Evolutionary conservation across 2,888 invertebrate species (phyloP).

Genomic region (Amphipoea lucens): DNA sequence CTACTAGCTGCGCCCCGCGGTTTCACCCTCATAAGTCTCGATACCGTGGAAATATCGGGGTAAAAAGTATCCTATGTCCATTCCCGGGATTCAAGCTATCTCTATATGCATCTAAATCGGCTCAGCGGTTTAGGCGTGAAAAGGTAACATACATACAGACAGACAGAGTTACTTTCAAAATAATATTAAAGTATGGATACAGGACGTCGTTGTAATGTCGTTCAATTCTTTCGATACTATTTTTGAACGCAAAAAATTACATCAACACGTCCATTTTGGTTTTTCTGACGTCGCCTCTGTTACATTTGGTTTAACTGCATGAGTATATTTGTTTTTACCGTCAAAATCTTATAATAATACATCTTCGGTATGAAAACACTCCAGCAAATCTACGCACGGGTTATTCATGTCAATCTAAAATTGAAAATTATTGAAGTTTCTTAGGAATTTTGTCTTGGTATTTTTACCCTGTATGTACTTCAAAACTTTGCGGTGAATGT

Average conservation of each 20-base stretch:
- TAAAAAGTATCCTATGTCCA: too few relatives aligned
- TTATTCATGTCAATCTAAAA: slow-evolving; percentile 33
- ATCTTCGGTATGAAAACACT: slow-evolving; percentile 10
- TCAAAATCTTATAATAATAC: background rate
- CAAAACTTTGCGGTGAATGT: background rate
- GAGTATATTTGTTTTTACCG: slow-evolving; percentile 17
- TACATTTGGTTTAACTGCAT: slow-evolving; percentile 10
- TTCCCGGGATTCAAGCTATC: too few relatives aligned
- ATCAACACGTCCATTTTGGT: background rate
- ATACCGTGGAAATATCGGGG: too few relatives aligned
- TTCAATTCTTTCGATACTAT: background rate
- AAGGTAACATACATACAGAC: too few relatives aligned
- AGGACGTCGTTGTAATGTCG: background rate
- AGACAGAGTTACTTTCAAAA: too few relatives aligned
- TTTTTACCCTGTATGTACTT: background rate
- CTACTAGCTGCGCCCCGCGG: too few relatives aligned
- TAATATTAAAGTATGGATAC: too few relatives aligned
- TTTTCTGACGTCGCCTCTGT: background rate
- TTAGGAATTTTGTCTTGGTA: slow-evolving; percentile 3
- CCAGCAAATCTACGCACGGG: background rate
- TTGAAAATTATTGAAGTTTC: slow-evolving; percentile 12
- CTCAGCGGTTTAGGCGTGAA: too few relatives aligned
- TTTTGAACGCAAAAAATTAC: background rate
- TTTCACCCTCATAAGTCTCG: too few relatives aligned
- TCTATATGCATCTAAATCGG: too few relatives aligned